A percentile compares a stretch with the other conserved stretches of the same genome.
Conservation (phyloP, 2,888 invertebrate species). For the Pyrgus malvae region DNA sequence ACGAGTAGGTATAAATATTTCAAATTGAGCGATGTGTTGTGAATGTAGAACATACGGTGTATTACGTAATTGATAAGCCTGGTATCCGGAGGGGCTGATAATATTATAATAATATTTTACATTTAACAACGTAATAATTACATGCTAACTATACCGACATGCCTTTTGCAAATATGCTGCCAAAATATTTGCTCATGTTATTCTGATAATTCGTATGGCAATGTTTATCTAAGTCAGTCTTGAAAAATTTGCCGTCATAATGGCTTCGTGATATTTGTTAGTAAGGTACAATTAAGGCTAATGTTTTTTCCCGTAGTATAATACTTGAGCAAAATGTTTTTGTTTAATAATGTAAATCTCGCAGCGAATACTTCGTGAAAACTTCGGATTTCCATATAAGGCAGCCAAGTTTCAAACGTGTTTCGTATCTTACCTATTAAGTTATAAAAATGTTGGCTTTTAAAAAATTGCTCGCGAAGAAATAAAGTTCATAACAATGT, state of each 20-base stretch:
- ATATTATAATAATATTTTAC: slow-evolving; percentile 7
- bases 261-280: background rate
- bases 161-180: slow-evolving; percentile 15
- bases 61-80: slow-evolving; percentile 33
- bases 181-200: slow-evolving; percentile 25
- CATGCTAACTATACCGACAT: slow-evolving; percentile 25
- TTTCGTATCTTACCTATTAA: too few relatives aligned
- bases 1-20: background rate
- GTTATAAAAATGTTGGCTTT: too few relatives aligned
- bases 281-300: too few relatives aligned
- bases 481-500: too few relatives aligned
- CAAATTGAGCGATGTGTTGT: background rate
- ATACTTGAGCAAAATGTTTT: too few relatives aligned
- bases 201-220: background rate
- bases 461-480: too few relatives aligned
- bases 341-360: too few relatives aligned
- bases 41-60: slow-evolving; percentile 16
- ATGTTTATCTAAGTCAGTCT: background rate
- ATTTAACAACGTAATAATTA: slow-evolving; percentile 30
- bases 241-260: background rate
- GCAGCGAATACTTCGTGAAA: too few relatives aligned
- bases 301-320: too few relatives aligned
- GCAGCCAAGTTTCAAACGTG: too few relatives aligned
- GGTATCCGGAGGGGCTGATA: slow-evolving; percentile 24
- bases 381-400: too few relatives aligned